phyloP scores from a whole-genome alignment of 35 echinoderm and acorn worm species.

The Hemicentrotus pulcherrimus region DNA sequence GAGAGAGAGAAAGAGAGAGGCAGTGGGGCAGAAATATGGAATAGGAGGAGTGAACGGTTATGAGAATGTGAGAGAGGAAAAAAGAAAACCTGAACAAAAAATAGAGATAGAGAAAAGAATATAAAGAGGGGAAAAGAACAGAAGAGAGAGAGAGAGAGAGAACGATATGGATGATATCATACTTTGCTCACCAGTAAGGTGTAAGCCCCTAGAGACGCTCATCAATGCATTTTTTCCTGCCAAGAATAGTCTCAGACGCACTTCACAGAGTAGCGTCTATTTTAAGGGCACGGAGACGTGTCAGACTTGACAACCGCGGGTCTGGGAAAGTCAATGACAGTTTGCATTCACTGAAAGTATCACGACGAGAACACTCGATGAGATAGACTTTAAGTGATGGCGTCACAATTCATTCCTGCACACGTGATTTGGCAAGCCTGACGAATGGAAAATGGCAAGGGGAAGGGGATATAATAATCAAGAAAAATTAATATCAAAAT shows the following conservation, averaged over 20 bases:
- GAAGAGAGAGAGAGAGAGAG: too few relatives aligned
- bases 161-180: too few relatives aligned
- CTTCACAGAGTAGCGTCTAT: background rate
- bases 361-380: background rate
- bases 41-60: too few relatives aligned
- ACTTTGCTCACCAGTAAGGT: background rate
- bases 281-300: background rate
- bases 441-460: background rate
- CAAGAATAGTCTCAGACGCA: background rate
- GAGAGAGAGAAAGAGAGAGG: too few relatives aligned
- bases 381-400: background rate
- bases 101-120: too few relatives aligned
- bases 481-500: too few relatives aligned
- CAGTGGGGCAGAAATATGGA: too few relatives aligned
- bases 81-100: too few relatives aligned
- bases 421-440: background rate
- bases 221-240: background rate
- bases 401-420: background rate
- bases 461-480: too few relatives aligned
- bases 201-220: background rate
- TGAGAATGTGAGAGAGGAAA: too few relatives aligned
- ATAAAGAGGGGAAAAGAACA: too few relatives aligned
- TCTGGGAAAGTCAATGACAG: background rate
- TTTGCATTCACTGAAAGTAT: background rate
- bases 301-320: background rate